These are phyloP conservation scores for Marronus borbonicus DNA, from an alignment of 2,888 invertebrate genomes.

Conservation along the genomic window DNA sequence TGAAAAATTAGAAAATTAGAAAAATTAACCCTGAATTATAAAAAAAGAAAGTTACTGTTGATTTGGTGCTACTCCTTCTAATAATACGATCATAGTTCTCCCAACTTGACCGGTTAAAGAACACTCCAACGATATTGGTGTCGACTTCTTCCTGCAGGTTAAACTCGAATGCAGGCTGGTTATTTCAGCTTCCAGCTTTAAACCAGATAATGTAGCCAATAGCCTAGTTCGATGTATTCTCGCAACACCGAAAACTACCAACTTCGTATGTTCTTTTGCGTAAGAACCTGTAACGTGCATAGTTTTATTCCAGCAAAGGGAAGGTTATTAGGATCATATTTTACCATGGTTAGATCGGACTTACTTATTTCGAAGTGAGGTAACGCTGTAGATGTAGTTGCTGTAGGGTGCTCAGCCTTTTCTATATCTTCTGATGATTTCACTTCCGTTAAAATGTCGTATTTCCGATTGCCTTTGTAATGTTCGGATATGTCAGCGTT, in stretches of 20 bases:
- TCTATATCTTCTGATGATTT: slow-evolving; percentile 75
- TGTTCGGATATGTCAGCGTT: slow-evolving; percentile 80
- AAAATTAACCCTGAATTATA: neutral
- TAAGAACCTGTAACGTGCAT: slow-evolving; percentile 56
- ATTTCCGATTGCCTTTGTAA: slow-evolving; percentile 76
- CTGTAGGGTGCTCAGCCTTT: slow-evolving; percentile 70
- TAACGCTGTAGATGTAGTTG: slow-evolving; percentile 56
- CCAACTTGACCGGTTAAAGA: slow-evolving; percentile 92
- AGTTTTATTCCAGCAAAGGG: neutral
- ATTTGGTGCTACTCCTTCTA: slow-evolving; percentile 92
- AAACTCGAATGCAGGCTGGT: slow-evolving; percentile 92
- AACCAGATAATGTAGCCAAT: slow-evolving; percentile 91
- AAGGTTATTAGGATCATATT: too few species aligned
- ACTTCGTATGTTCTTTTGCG: slow-evolving; percentile 79
- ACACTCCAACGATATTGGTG: slow-evolving; percentile 81
- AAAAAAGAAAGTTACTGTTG: slow-evolving; percentile 80
- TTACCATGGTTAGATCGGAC: neutral
- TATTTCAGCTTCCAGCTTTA: slow-evolving; percentile 96
- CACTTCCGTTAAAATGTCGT: slow-evolving; percentile 73
- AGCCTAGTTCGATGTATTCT: slow-evolving; percentile 89
- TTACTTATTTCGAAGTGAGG: slow-evolving; percentile 51
- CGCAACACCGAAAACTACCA: slow-evolving; percentile 88
- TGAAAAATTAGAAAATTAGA: slow-evolving; percentile 24
- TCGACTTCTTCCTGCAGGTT: slow-evolving; percentile 89
- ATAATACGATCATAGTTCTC: slow-evolving; percentile 90